Percentiles rank a stretch among this genome's conserved stretches.
phyloP scores from a whole-genome alignment of 1,140 invertebrate genomes.

The Helicoverpa armigera region DNA sequence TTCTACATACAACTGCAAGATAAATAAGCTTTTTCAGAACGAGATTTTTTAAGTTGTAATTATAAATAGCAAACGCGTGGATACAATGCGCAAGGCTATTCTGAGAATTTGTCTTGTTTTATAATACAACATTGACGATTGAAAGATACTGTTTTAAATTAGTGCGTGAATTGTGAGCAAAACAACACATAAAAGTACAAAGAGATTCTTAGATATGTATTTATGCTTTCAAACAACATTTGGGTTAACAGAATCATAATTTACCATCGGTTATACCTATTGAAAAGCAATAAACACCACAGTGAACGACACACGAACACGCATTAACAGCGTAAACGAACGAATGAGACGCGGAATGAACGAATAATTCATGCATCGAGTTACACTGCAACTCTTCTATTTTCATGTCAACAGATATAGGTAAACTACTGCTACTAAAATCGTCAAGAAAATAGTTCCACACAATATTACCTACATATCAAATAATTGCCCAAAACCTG shows the following conservation, averaged over 20 bases:
- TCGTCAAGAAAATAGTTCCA: background rate
- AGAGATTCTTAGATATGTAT: slow-evolving; percentile 60
- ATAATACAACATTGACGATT: slow-evolving; percentile 71
- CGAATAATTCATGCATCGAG: slow-evolving; percentile 31
- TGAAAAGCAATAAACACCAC: slow-evolving; percentile 60
- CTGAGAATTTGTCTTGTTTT: slow-evolving; percentile 78
- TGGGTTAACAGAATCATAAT: slow-evolving; percentile 65
- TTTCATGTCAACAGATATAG: background rate
- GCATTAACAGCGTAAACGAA: slow-evolving; percentile 44
- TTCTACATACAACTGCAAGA: slow-evolving; percentile 50
- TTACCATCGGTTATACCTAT: slow-evolving; percentile 57
- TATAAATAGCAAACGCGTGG: slow-evolving; percentile 83
- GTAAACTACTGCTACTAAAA: background rate
- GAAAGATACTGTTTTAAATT: slow-evolving; percentile 68
- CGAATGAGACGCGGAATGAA: slow-evolving; percentile 37
- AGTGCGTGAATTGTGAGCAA: slow-evolving; percentile 59
- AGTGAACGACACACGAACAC: slow-evolving; percentile 48
- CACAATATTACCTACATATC: background rate
- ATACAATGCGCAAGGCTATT: slow-evolving; percentile 82
- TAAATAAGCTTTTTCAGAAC: slow-evolving; percentile 65
- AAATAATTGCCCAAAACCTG: background rate
- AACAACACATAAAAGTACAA: slow-evolving; percentile 65
- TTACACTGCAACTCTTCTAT: slow-evolving; percentile 10
- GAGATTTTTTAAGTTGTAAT: slow-evolving; percentile 76
- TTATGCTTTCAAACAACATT: slow-evolving; percentile 64